A percentile compares a stretch with the other conserved stretches of the same genome.
These are phyloP conservation scores for Sinosuthora webbiana DNA, from an alignment of 2,113 vertebrate genomes.

Conservation along the genomic window DNA sequence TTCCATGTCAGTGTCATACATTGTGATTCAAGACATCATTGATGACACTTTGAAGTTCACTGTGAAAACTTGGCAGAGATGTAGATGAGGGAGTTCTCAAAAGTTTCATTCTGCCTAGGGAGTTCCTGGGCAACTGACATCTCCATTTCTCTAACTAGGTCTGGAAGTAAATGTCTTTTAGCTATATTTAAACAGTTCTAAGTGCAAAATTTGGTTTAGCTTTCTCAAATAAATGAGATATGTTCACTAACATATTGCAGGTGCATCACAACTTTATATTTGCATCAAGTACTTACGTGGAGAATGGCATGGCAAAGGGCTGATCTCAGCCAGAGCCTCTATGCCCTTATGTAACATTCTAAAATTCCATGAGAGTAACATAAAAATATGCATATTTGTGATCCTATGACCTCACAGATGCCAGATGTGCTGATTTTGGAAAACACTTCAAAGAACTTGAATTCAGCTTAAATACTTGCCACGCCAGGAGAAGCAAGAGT, in stretches of 20 bases:
- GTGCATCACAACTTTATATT: not conserved
- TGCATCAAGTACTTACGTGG: not conserved
- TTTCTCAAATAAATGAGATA: not conserved
- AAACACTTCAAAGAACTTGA: conserved; percentile 10
- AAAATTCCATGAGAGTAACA: not conserved
- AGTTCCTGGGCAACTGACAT: not conserved
- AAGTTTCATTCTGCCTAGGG: not conserved
- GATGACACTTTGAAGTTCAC: not conserved
- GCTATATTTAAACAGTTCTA: not conserved
- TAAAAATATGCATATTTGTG: not conserved
- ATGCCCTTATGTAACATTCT: not conserved
- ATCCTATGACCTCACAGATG: not conserved
- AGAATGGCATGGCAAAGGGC: not conserved
- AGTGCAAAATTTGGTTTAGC: not conserved
- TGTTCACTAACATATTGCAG: not conserved
- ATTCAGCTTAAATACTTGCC: not conserved
- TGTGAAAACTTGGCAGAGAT: not conserved
- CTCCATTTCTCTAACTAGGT: not conserved
- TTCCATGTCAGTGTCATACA: not conserved
- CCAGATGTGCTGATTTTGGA: not conserved
- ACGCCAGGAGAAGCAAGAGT: not conserved
- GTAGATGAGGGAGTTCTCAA: not conserved
- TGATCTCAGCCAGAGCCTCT: not conserved
- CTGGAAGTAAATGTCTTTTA: not conserved
- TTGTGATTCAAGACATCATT: not conserved